Conservation (phyloP, 2,888 invertebrate genomes). For the Caenorhabditis imperialis region DNA sequence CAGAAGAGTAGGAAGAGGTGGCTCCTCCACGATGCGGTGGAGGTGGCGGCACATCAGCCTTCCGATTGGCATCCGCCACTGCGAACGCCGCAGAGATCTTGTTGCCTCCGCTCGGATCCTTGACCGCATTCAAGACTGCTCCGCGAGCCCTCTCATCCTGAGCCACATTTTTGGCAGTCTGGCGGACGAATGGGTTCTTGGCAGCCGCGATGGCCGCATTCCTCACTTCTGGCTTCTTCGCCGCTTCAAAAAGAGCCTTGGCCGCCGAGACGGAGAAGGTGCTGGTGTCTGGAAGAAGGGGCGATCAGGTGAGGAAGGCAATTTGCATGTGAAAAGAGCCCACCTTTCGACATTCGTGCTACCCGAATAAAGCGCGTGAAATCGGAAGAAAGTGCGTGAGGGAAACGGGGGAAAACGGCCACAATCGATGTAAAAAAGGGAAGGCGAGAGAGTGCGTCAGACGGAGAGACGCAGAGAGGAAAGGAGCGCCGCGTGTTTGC, state of each 20-base stretch:
- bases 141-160: conserved; percentile 56
- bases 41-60: conserved; percentile 13
- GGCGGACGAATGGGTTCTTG: conserved; percentile 65
- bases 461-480: conserved; percentile 25
- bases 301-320: no score
- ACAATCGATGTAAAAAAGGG: conserved; percentile 24
- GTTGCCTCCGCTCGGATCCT: conserved; percentile 45
- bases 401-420: background rate
- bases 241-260: conserved; percentile 65
- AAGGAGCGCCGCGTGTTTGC: conserved; percentile 7
- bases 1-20: background rate
- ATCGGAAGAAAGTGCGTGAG: background rate
- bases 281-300: conserved; percentile 35
- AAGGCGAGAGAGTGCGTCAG: conserved; percentile 11
- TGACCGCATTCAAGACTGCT: conserved; percentile 52
- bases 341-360: conserved; percentile 41
- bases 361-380: conserved; percentile 2
- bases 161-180: conserved; percentile 62
- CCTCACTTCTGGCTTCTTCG: conserved; percentile 65
- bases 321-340: background rate
- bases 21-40: conserved; percentile 36
- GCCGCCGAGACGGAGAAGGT: conserved; percentile 64
- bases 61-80: conserved; percentile 43
- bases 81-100: conserved; percentile 49
- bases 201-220: conserved; percentile 61